Conservation (phyloP, 2,113 vertebrate species). For the Murina feae region DNA sequence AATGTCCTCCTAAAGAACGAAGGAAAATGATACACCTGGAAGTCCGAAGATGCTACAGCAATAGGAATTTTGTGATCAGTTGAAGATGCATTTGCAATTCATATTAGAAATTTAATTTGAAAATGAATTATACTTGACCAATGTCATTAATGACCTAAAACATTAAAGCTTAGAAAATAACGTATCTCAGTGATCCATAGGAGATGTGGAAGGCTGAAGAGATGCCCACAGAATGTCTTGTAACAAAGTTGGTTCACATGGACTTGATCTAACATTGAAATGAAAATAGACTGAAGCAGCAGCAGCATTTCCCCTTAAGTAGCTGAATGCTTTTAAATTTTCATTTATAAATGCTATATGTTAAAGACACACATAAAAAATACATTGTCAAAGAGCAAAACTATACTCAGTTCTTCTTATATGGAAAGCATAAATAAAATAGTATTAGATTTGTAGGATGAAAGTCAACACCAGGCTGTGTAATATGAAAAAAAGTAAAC, state of each 20-base stretch:
- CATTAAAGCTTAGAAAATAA: background rate
- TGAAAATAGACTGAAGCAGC: background rate
- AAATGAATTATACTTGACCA: background rate
- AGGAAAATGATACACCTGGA: background rate
- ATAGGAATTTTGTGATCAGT: background rate
- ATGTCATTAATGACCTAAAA: background rate
- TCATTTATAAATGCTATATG: background rate
- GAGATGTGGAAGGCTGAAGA: background rate
- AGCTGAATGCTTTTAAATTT: background rate
- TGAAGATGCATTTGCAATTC: background rate
- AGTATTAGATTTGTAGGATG: background rate
- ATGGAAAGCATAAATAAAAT: slow-evolving; percentile 17
- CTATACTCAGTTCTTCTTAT: background rate
- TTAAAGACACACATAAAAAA: background rate
- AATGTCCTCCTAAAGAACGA: background rate
- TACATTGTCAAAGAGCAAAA: background rate
- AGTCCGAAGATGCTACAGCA: background rate
- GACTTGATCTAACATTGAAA: background rate
- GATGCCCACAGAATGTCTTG: background rate
- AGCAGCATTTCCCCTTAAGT: background rate
- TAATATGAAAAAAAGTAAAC: background rate
- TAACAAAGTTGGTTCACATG: background rate
- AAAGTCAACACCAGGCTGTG: background rate
- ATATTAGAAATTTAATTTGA: background rate
- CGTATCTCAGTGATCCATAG: background rate